Evolutionary conservation across 2,113 vertebrate species (phyloP), one percentile per base, ranked within the genome.

Genomic region (Hoplias malabaricus): DNA sequence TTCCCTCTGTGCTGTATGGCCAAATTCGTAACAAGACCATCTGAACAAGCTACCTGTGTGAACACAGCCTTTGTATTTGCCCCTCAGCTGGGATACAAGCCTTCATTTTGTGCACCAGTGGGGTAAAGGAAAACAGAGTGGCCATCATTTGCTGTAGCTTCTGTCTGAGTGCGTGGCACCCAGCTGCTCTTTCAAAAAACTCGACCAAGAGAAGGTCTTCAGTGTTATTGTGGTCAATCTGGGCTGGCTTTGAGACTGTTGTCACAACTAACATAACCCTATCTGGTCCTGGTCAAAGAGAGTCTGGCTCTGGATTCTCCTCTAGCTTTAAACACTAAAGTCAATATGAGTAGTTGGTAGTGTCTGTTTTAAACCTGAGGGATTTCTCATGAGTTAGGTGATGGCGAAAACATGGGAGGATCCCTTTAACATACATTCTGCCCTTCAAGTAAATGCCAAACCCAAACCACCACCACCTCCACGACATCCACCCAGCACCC

Each of bases 381-480:
- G 33, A 16, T 69, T 70, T 9, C 34, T 34, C 6, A 56, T 7
- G 67, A 70, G 21, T n/a, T 29, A 46, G 14, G 36, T 63, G 11
- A 25, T 10, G 43, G 31, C 21, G 42, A 36, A 19, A 62, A 42
- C 61, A 19, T 62, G 70, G 63, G 31, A n/a, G 23, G 19, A 75
- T 25, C 43, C 33, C 25, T 43, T 66, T 76, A 14, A 25, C 62
- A 36, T 27, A 43, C 59, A 36, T 16, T 11, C 40, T 57, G 2
- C 21, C 80, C 21, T 29, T 40, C 59, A 36, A 69, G 65, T 23
- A 21, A 48, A 83, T 79, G 84, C 84, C 79, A 81, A 83, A 79
- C 69, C 73, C 43, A 9, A 29, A 16, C 6, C 56, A 27, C 21
- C 53, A 23, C 54, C 25, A 14, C 59, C 59, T 11, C 16, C 57